Evolutionary conservation across 2,888 invertebrate genomes (phyloP).

Genomic region (Plutella xylostella): DNA sequence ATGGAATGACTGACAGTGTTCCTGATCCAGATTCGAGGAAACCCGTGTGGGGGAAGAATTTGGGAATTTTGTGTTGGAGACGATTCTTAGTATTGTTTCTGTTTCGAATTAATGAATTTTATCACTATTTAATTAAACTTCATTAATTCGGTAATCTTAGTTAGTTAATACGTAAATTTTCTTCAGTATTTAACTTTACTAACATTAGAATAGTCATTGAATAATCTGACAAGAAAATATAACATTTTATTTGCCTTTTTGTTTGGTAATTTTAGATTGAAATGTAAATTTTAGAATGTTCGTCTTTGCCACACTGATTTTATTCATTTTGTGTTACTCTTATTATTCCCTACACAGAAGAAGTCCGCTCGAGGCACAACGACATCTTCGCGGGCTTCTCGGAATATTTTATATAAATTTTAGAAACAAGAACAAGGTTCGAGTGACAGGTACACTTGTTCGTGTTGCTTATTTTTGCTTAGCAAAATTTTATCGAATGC

Average conservation of each 20-base stretch:
- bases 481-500: constrained; percentile 55
- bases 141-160: no score
- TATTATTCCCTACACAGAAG: constrained; percentile 38
- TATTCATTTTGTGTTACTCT: constrained; percentile 36
- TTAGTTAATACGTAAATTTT: no score
- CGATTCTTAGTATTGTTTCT: constrained; percentile 29
- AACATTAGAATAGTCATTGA: no score
- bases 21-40: constrained; percentile 48
- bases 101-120: no score
- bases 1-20: constrained; percentile 63
- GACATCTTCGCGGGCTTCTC: constrained; percentile 34
- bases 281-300: constrained; percentile 7
- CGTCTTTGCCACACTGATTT: constrained; percentile 17
- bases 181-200: no score
- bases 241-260: no score
- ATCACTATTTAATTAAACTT: no score
- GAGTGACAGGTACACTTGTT: constrained; percentile 67
- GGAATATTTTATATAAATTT: constrained; percentile 70
- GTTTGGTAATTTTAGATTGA: constrained; percentile 3
- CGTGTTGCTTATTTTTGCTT: constrained; percentile 61
- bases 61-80: constrained; percentile 35
- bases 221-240: no score
- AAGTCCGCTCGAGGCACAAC: constrained; percentile 11
- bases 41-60: constrained; percentile 37
- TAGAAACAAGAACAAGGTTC: constrained; percentile 62